phyloP scores from a whole-genome alignment of 1,140 invertebrate species.

The Lycorma delicatula region DNA sequence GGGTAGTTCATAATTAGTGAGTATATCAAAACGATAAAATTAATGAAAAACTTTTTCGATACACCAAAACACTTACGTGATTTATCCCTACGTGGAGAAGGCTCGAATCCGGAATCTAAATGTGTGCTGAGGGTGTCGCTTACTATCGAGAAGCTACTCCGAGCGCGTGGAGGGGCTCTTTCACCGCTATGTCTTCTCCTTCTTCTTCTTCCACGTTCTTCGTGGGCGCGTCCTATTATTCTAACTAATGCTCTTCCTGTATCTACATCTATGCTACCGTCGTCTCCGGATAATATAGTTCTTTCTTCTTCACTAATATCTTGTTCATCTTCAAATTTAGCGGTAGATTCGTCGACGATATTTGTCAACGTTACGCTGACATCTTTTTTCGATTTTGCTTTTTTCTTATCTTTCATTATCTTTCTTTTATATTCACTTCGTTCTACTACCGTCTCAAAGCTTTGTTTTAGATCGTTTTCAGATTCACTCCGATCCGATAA shows the following conservation, averaged over 20 bases:
- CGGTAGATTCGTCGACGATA: constrained; percentile 15
- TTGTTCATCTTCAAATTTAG: constrained; percentile 31
- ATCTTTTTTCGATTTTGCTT: constrained; percentile 8
- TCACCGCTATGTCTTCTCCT: constrained; percentile 2
- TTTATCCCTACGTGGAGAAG: constrained; percentile 21
- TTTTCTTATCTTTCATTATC: constrained; percentile 7
- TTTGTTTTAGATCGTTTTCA: background rate
- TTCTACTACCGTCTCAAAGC: background rate
- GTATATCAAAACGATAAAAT: no score
- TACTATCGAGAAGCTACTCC: background rate
- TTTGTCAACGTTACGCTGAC: constrained; percentile 18
- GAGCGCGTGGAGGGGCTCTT: background rate
- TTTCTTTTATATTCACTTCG: constrained; percentile 1
- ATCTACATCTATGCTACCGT: background rate
- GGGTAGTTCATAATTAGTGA: no score
- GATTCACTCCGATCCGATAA: background rate
- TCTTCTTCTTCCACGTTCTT: constrained; percentile 16
- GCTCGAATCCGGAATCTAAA: constrained; percentile 27
- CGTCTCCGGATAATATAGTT: background rate
- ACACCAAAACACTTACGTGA: no score
- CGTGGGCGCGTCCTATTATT: constrained; percentile 26
- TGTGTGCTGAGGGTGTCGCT: constrained; percentile 1
- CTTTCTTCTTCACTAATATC: constrained; percentile 31
- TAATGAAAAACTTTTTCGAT: no score
- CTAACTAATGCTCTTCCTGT: constrained; percentile 27